Conservation (phyloP, 2,797 vertebrate species). For the Aratinga solstitialis region DNA sequence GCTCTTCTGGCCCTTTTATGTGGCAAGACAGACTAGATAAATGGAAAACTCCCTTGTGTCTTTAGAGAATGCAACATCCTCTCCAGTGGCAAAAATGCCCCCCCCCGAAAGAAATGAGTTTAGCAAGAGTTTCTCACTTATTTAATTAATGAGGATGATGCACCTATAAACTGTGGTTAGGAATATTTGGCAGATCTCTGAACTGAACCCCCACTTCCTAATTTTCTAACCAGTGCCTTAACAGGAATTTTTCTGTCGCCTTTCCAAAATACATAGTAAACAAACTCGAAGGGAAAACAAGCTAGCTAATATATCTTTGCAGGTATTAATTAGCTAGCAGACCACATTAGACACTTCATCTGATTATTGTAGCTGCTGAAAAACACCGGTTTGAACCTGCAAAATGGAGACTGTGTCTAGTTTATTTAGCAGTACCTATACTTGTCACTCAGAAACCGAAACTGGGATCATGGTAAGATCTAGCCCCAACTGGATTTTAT, state of each 20-base stretch:
- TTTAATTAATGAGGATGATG: not conserved
- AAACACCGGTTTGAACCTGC: not conserved
- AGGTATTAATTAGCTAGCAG: not conserved
- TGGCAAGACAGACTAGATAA: not conserved
- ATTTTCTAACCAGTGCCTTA: not conserved
- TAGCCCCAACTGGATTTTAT: not conserved
- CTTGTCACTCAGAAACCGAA: not conserved
- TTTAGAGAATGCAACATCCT: not conserved
- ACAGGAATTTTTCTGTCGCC: not conserved
- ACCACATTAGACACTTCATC: not conserved
- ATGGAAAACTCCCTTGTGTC: not conserved
- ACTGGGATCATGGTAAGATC: not conserved
- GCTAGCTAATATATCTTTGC: not conserved
- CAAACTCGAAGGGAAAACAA: not conserved
- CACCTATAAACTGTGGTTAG: not conserved
- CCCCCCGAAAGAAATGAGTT: not conserved
- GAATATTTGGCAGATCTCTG: not conserved
- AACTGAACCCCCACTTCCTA: not conserved
- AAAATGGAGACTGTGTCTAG: fast-evolving
- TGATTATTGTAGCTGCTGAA: not conserved
- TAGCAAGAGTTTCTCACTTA: not conserved
- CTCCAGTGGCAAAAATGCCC: not conserved
- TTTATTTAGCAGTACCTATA: not conserved
- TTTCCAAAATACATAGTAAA: not conserved
- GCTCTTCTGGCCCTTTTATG: not conserved